Evolutionary conservation across 2,888 invertebrate genomes (phyloP), one percentile per base, ranked within the genome.

Genomic region (Drymonia ruficornis): DNA sequence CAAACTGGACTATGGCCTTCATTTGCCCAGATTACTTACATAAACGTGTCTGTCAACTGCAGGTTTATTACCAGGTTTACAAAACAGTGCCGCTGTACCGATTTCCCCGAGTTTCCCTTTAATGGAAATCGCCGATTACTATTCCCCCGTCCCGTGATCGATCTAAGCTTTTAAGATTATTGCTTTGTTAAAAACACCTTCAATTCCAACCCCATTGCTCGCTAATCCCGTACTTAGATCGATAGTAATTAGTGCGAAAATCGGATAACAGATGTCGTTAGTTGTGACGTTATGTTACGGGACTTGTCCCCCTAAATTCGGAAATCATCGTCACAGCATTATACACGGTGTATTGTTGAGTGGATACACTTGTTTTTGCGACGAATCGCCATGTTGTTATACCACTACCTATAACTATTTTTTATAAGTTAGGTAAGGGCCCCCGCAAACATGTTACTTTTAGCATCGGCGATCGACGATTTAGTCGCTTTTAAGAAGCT

Each of bases 121-220:
- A 70, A 70, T 70, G 71, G 61, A 61, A 62, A 47, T 47, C 18
- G 11, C 58, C 63, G 52, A 49, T 61, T 51, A 61, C 59, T 62
- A 50, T 53, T 47, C 44, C 63, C 63, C 48, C 18, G 3, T 16
- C 15, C 45, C 7, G 52, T 70, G 69, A 70, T 70, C 71, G 70
- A 71, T 71, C 61, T 62, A 48, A 43, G 64, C 71, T 71, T 70
- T 70, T 66, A 71, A 68, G 66, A 64, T 65, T 56, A 70, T 70
- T 71, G 52, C 53, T 55, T 57, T 53, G 53, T 42, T 36, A 59
- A 63, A 70, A 58, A 58, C 65, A 63, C 55, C 58, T 53, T 65
- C 48, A 50, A 63, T 50, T 52, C 18, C 50, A 51, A 43, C 56
- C 50, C 50, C 49, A 53, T 40, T 23, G 16, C 56, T 57, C 42